Evolutionary conservation across 2,888 invertebrate species (phyloP), one percentile per base, ranked within the genome.

Genomic region (Andrena hattorfiana): DNA sequence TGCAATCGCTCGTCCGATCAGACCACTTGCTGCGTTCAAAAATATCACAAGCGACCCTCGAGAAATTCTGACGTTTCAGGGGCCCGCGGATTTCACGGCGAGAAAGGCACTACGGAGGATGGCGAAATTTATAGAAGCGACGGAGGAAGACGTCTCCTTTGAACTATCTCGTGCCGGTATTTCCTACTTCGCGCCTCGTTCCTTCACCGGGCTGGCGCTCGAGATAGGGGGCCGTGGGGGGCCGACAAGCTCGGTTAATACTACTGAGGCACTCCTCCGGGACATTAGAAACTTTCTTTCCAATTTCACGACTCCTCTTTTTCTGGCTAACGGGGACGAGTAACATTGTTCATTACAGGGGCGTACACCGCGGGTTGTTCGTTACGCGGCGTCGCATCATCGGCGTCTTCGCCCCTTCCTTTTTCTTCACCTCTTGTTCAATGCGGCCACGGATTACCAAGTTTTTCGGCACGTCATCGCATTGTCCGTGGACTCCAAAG

Each of bases 221-320:
- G 13, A 13, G 42, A 42, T 42, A 4, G 13, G 42, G 54, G 63
- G 23, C 3, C 20, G 60, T 51, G 51, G 60, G 59, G 51, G 59
- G 56, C 60, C 79, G 72, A 80, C 84, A 71, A 83, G 79, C 73
- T 66, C 69, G 28, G 77, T 77, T 80, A 84, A 80, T 79, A 73
- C 77, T 71, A 54, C 49, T 42, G 16, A 35, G 62, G 67, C 54
- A 62, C 54, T 84, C 81, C 80, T 56, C 10, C 71, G 83, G 72
- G 84, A 85, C 77, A 59, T 71, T 77, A 78, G 42, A 35, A 80
- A 77, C 74, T 82, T 85, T 75, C 80, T 82, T 85, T 85, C 79
- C 80, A 83, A 83, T 77, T 80, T 75, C 74, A 64, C 49, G 71
- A 77, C 85, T 77, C 78, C 79, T 66, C 71, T 84, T 42, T 80